These are phyloP conservation scores for Andrena chrysosceles DNA, from an alignment of 2,888 invertebrate species.

Conservation along the genomic window DNA sequence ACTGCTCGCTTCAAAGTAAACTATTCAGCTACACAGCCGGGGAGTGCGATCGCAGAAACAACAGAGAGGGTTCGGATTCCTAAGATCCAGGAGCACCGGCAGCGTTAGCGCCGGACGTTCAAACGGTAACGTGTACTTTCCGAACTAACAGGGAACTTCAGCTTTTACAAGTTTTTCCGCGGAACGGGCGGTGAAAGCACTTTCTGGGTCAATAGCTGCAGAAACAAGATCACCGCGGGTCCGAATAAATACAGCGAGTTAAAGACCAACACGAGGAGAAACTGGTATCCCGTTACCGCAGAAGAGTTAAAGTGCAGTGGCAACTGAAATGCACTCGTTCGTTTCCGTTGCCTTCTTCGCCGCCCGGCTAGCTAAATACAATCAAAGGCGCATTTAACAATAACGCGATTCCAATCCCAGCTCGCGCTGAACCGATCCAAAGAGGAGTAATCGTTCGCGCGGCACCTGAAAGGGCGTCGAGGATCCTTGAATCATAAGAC, in stretches of 20 bases:
- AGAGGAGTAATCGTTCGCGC: not conserved
- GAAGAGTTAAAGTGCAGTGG: slow-evolving; percentile 15
- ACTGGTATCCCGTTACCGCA: slow-evolving; percentile 30
- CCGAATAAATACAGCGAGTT: slow-evolving; percentile 34
- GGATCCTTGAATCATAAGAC: not conserved
- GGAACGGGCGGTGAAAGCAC: not conserved
- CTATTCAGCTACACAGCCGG: not conserved
- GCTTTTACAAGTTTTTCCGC: slow-evolving; percentile 29
- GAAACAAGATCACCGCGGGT: slow-evolving; percentile 25
- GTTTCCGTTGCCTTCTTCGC: not conserved
- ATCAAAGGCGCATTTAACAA: not conserved
- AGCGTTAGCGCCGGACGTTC: slow-evolving; percentile 10
- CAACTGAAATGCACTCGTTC: not conserved
- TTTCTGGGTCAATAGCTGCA: slow-evolving; percentile 11
- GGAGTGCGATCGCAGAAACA: not conserved
- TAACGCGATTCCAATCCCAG: not conserved
- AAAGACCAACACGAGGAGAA: slow-evolving; percentile 24
- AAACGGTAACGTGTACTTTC: slow-evolving; percentile 7
- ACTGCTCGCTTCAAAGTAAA: not conserved
- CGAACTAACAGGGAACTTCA: slow-evolving; percentile 29
- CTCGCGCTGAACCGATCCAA: no score
- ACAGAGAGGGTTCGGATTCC: slow-evolving; percentile 10
- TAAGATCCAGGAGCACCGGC: slow-evolving; percentile 9
- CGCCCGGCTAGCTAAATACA: not conserved
- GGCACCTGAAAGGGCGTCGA: not conserved